Base-by-base conservation (phyloP, 2,888 invertebrate genomes). In the Volucella inflata region DNA sequence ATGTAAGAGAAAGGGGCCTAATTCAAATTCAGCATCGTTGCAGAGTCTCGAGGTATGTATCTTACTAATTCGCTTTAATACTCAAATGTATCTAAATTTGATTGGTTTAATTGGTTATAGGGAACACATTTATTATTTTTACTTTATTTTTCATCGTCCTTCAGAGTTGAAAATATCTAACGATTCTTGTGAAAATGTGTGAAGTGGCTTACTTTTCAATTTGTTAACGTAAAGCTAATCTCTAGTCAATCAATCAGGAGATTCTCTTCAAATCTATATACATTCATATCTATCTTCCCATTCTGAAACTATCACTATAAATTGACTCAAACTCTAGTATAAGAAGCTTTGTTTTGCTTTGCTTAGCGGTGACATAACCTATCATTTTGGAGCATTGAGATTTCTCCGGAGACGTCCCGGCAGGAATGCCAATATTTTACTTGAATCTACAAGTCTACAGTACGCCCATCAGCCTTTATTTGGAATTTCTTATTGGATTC, bases 21-120 rank as follows among this genome's bases (percentile, higher is more conserved):
- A 70, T 53, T 84, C 87, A 9, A 87, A 82, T 67, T 88, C 88
- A 9, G 80, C 87, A 40, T 88, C 88, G 4, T 82, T 88, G 40
- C 68, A 87, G 65, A 88, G 87, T 48, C 75, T 88, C 12, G 88
- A 88, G 88, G 88, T 88, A 87, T 79, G 88, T 87, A 70, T 53
- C 67, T 48, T 78, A 57, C 75, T 57, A 62, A 62, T 50, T 17
- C 38, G 46, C 62, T 48, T 71, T n/a, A 11, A 10, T 14, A 50
- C 16, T 48, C 46, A 12, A 59, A 30, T 59, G 55, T 36, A 64
- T 38, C 30, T 74, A 53, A 30, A 36, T 21, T 38, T 60, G 46
- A 60, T 71, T 72, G 51, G 36, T 53, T n/a, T 53, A 53, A 46
- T 46, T 64, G 62, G 64, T 64, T 62, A 17, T 42, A 42, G 12